phyloP scores from a whole-genome alignment of 2,113 vertebrate genomes.

The Xenopus laevis region DNA sequence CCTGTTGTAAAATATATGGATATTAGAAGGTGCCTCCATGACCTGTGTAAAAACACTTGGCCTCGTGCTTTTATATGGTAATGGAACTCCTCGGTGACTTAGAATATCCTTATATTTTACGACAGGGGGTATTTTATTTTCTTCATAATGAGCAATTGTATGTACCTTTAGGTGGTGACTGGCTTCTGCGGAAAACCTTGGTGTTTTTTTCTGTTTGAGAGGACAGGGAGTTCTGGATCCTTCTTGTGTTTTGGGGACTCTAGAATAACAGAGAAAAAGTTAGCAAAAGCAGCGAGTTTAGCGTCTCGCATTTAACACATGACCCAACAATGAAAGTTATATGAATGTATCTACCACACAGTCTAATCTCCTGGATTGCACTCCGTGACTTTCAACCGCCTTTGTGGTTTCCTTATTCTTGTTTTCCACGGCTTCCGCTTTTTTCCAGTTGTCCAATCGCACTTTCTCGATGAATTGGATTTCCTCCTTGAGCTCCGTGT shows the following conservation, averaged over 20 bases:
- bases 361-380: conserved; percentile 47
- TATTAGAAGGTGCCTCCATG: too few species aligned
- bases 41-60: too few species aligned
- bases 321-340: too few species aligned
- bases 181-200: conserved; percentile 50
- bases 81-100: too few species aligned
- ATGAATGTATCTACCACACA: conserved; percentile 51
- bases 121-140: too few species aligned
- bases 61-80: too few species aligned
- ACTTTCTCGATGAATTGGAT: conserved; percentile 81
- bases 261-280: conserved; percentile 49
- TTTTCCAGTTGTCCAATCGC: conserved; percentile 82
- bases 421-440: conserved; percentile 56
- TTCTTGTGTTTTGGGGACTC: conserved; percentile 61
- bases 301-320: background rate
- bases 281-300: background rate
- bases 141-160: too few species aligned
- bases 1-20: too few species aligned
- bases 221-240: conserved; percentile 51
- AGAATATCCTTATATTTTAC: too few species aligned
- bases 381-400: conserved; percentile 16
- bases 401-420: conserved; percentile 41
- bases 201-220: conserved; percentile 54
- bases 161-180: conserved; percentile 63
- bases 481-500: conserved; percentile 77